phyloP scores from a whole-genome alignment of 30 jellyfish, hydroid and myxozoan genomes.

The Pelagia noctiluca region DNA sequence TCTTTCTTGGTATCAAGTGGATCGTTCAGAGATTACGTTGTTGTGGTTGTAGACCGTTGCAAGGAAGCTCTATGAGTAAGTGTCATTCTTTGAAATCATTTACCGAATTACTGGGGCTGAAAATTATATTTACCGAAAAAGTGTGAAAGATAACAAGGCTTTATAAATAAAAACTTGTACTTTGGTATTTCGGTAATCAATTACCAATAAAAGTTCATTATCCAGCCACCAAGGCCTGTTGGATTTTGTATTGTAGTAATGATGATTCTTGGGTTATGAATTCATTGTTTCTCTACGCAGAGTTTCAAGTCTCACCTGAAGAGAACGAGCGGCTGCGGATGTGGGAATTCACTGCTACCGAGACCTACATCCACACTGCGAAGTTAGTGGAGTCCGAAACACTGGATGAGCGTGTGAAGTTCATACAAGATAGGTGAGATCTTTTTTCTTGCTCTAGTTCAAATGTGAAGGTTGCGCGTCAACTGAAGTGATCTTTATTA shows the following conservation, averaged over 20 bases:
- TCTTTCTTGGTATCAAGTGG: slow-evolving; percentile 68
- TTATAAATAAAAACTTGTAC: no score
- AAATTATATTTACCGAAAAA: no score
- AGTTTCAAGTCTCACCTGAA: slow-evolving; percentile 40
- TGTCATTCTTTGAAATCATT: no score
- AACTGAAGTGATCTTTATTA: no score
- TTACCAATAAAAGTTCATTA: no score
- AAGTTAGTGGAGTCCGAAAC: slow-evolving; percentile 78
- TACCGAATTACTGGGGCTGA: no score
- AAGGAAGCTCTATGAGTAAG: slow-evolving; percentile 89
- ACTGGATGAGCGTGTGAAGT: slow-evolving; percentile 85
- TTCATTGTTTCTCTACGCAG: slow-evolving; percentile 1
- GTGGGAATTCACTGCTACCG: slow-evolving; percentile 92
- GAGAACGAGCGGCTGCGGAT: slow-evolving; percentile 79
- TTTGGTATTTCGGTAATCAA: no score
- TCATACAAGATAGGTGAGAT: slow-evolving; percentile 77
- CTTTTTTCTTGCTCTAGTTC: no score
- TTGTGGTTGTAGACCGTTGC: slow-evolving; percentile 74
- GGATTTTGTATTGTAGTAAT: no score
- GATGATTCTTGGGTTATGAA: not conserved
- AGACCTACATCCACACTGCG: slow-evolving; percentile 53
- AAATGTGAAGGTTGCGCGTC: no score
- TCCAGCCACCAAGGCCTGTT: no score
- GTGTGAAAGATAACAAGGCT: no score
- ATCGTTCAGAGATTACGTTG: slow-evolving; percentile 67